phyloP scores from a whole-genome alignment of 64 coral and sea anemone genomes.

The Montipora foliosa region DNA sequence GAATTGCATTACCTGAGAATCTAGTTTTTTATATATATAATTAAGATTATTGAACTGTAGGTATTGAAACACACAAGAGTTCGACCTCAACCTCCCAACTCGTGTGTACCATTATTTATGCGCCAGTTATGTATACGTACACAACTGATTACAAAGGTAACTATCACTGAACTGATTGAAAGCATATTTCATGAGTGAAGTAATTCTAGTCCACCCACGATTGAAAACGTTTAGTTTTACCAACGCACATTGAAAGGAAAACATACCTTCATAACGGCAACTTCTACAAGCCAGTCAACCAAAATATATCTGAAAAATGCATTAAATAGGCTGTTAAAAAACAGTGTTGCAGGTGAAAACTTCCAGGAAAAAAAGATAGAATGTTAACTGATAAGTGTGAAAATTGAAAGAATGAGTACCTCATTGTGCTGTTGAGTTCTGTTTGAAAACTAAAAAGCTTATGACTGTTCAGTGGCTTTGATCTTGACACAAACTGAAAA shows the following conservation, averaged over 20 bases:
- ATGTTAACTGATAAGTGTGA: not conserved
- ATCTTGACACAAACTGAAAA: slow-evolving; percentile 87
- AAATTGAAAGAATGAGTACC: slow-evolving; percentile 31
- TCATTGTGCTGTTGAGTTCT: slow-evolving; percentile 94
- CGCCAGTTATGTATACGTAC: too few species aligned
- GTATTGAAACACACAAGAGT: too few species aligned
- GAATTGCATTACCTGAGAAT: too few species aligned
- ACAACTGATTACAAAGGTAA: too few species aligned
- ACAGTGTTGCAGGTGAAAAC: not conserved
- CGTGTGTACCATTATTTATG: too few species aligned
- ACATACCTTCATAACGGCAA: slow-evolving; percentile 95
- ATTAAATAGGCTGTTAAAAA: not conserved
- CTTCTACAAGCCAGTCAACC: slow-evolving; percentile 96
- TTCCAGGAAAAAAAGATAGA: not conserved
- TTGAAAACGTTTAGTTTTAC: not conserved
- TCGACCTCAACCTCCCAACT: too few species aligned
- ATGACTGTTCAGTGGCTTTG: slow-evolving; percentile 78
- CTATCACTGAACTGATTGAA: too few species aligned
- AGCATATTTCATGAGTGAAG: too few species aligned
- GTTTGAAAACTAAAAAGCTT: slow-evolving; percentile 90
- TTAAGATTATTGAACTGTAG: too few species aligned
- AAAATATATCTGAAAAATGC: slow-evolving; percentile 73
- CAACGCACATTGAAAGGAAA: not conserved
- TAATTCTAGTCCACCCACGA: too few species aligned
- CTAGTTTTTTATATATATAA: too few species aligned